Base-by-base conservation (phyloP, 2,797 vertebrate genomes). In the Florisuga fusca region DNA sequence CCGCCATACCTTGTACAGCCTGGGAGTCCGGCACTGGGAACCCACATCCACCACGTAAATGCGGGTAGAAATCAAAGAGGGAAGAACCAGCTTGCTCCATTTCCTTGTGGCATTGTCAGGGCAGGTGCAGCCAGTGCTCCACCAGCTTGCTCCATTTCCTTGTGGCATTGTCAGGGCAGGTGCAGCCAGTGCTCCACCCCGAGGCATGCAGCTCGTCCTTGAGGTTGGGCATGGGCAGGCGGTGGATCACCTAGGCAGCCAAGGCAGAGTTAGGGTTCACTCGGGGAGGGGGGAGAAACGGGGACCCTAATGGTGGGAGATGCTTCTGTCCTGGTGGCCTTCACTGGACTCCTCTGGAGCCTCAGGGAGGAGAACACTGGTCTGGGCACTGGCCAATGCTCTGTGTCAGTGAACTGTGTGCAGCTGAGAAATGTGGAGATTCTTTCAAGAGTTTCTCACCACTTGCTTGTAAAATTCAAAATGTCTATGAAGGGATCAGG, bases 71-170 rank as follows among this genome's bases (percentile, higher is more conserved):
- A 99, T 98, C 83, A 99, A 95, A 2, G 98, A 86, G 2, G 99
- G 99, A 25, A 99, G 97, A 46, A 99, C 97, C 62, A 99, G 98
- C 21, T 98, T 98, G 98, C 97, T 98, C 17, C 99, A 98, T 0
- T 79, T 97, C 94, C 97, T 98, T 83, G 98, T 94, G 61, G 91
- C 10, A 46, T 98, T 98, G 1, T 96, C 98, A 2, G 97, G 98
- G 97, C 99, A 99, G 97, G 98, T 98, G 98, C 98, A 99, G 97
- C 98, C 99, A 46, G 98, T 83, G 75, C 98, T 99, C 99, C 99
- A 99, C 2, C 99, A 99, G 98, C 21, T 98, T 98, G 98, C 97
- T 98, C 17, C 99, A 98, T 0, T 79, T 97, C 94, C 97, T 98
- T 83, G 98, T 94, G 61, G 91, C 10, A 46, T 98, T 98, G 1